These are phyloP conservation scores for Puntigrus tetrazona DNA, from an alignment of 2,113 vertebrate species.

Conservation along the genomic window DNA sequence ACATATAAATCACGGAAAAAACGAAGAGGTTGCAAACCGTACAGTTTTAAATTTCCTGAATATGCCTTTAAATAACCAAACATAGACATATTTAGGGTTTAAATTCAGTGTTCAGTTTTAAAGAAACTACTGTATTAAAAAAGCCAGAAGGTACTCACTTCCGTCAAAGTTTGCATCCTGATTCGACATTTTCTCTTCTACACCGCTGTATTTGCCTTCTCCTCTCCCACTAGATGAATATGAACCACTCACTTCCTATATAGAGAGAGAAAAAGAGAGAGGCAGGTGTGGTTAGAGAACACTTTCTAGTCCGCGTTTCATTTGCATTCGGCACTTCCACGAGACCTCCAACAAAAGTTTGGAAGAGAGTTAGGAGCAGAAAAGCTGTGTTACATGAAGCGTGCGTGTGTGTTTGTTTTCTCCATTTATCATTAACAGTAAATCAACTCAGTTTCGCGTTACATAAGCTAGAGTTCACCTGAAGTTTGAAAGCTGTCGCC, in stretches of 20 bases:
- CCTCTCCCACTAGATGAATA: slow-evolving; percentile 36
- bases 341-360: neutral
- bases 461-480: slow-evolving; percentile 32
- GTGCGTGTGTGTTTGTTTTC: slow-evolving; percentile 1
- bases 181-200: slow-evolving; percentile 45
- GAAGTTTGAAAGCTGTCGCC: slow-evolving; percentile 1
- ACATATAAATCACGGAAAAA: slow-evolving; percentile 12
- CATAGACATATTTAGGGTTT: neutral
- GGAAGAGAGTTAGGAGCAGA: neutral
- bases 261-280: neutral
- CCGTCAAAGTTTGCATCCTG: slow-evolving; percentile 42
- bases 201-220: slow-evolving; percentile 30
- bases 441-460: slow-evolving; percentile 44
- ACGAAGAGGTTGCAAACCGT: neutral
- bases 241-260: slow-evolving; percentile 46
- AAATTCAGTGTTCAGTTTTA: neutral
- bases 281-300: slow-evolving; percentile 26
- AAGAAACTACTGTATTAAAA: neutral
- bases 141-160: slow-evolving; percentile 54
- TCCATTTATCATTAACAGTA: slow-evolving; percentile 32
- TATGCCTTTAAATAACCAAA: neutral
- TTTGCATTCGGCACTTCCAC: slow-evolving; percentile 41
- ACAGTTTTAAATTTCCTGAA: neutral
- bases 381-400: neutral
- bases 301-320: neutral